Base-by-base conservation (phyloP, 2,113 vertebrate species). In the Oncorhynchus masou region DNA sequence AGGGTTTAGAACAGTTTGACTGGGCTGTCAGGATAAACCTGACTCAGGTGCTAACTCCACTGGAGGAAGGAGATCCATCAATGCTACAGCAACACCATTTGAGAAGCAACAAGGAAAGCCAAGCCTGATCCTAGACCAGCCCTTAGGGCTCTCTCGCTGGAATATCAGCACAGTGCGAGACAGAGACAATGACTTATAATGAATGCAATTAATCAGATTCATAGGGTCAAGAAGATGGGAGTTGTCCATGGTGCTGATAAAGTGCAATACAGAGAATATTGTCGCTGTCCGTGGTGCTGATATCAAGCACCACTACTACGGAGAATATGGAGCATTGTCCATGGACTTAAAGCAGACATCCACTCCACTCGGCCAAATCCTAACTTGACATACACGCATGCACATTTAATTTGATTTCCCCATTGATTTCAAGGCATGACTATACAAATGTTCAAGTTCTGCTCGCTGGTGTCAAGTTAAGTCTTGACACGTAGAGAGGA, bases 1-100 rank as follows among this genome's bases (percentile, higher is more conserved):
- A 54, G 65, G 66, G 60, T 73, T 75, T 66, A 76, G 73, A 20
- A 15, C 62, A 66, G 70, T 79, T 79, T 79, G 74, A 71, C 65
- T 76, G 65, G 62, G 73, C 81, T 70, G 77, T 79, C 74, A 65
- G 73, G 64, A 22, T 57, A 59, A 49, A 62, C 22, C 69, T 71
- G 29, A 51, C 51, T 64, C 68, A 72, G 65, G 64, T 69, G 67
- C 31, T 29, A n/a, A 59, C 11, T 72, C 79, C 34, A 34, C 48
- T 29, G 60, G 78, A 80, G 64, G 22, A 45, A 15, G 25, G n/a
- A 51, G 66, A 78, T 51, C 68, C 73, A 48, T 83, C 75, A 70
- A 69, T 34, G 60, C 68, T 24, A 59, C 70, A 72, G 57, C 24
- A 34, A 67, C 65, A 67, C 25, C 25, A 65, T 27, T 25, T 19